phyloP scores from a whole-genome alignment of 2,113 vertebrate species.

The Dryoscopus gambensis region DNA sequence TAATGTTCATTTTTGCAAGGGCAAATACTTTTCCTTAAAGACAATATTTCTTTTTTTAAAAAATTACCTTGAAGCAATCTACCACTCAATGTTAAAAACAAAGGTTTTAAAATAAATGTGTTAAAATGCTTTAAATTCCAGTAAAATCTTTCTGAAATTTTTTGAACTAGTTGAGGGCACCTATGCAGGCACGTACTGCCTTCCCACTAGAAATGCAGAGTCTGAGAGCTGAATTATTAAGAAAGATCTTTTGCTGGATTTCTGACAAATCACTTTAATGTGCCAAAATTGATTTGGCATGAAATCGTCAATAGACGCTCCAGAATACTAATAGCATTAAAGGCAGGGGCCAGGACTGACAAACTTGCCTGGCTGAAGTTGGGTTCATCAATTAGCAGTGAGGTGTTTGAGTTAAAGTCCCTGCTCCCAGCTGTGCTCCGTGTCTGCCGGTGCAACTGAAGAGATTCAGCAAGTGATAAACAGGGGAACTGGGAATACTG shows the following conservation, averaged over 20 bases:
- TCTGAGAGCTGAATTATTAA: constrained; percentile 40
- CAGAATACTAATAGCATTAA: constrained; percentile 41
- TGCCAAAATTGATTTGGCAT: constrained; percentile 61
- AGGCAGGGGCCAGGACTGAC: constrained; percentile 7
- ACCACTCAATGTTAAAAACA: background rate
- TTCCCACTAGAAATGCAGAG: background rate
- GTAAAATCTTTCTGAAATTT: background rate
- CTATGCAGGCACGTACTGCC: background rate
- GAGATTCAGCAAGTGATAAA: background rate
- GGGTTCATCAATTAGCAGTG: background rate
- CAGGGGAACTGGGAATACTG: too few species aligned
- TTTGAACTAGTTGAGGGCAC: background rate
- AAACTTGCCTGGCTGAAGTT: background rate
- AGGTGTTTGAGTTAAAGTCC: background rate
- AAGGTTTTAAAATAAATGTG: background rate
- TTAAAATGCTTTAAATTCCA: background rate
- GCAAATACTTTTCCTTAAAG: background rate
- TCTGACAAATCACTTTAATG: constrained; percentile 55
- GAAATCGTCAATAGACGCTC: constrained; percentile 9
- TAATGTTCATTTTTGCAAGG: background rate
- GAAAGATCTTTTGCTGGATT: constrained; percentile 46
- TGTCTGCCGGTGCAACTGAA: background rate
- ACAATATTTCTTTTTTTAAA: background rate
- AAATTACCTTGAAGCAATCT: background rate
- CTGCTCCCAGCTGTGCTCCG: background rate